Base-by-base conservation (phyloP, 2,888 invertebrate species). In the Erebia aethiops region DNA sequence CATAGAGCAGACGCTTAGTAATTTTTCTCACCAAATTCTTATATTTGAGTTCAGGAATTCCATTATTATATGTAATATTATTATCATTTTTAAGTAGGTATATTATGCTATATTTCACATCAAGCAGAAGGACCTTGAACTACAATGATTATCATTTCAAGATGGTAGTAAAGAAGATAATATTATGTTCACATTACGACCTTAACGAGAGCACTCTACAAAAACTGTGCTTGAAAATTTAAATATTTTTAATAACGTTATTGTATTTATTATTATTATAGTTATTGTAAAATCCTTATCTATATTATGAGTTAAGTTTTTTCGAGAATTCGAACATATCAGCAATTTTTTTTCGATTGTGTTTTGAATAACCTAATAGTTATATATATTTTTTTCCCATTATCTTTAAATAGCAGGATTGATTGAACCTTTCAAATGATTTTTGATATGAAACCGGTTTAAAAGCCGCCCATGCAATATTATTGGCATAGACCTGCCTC, bases 1-100 rank as follows among this genome's bases (percentile, higher is more conserved):
- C 75, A 77, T 79, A 81, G 75, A 77, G 76, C 76, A 73, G 73
- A 65, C 51, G 18, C 58, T 52, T 72, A 77, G 73, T 70, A 73
- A 76, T 74, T 75, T 75, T 73, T 75, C 74, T 61, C 74, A 74
- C 73, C 60, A 57, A 69, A 71, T 74, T 70, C 61, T 66, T 61
- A 58, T 35, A 18, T 61, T 18, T 35, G 18, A 49, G 13, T 14
- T 51, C 41, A 67, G 60, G 43, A 64, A 65, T 54, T 69, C 54
- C 60, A 69, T 71, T 69, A 69, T 62, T 62, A 26, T 43, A 62
- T 71, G 54, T 71, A 54, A 69, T 52, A 54, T 51, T 52, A 54
- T 51, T 51, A 35, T 35, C 26, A 49, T 62, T 66, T 61, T 46
- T 43, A 58, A 51, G 21, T 65, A n/a, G n/a, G n/a, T n/a, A 49